Base-by-base conservation (phyloP, 2,888 invertebrate species). In the Zeuzera pyrina region DNA sequence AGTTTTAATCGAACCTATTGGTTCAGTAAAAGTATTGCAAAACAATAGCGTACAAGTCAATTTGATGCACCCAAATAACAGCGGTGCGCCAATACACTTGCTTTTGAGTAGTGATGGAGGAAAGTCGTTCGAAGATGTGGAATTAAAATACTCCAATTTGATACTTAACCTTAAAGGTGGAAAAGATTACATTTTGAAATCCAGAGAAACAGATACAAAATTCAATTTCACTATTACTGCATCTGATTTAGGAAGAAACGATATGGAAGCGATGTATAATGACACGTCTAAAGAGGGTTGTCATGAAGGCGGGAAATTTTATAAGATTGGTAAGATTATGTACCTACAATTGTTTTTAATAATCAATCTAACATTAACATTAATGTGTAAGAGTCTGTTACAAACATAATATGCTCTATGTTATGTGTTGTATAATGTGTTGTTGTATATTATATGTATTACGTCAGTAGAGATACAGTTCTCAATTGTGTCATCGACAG, bases 31-130 rank as follows among this genome's bases (percentile, higher is more conserved):
- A 47, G 79, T 83, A 0, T 58, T 84, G 1, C 73, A 78, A 34
- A 84, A 84, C 39, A 83, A 84, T 39, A 73, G 71, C 1, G 81
- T 83, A 0, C 78, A 81, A 64, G 81, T 84, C 0, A 73, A 77
- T 39, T 47, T 84, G 0, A 76, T 74, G 36, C 73, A 77, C 19
- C 33, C 58, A 15, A 84, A 84, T 37, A 56, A 57, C 14, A 69
- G 61, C 5, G 52, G 66, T 21, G 70, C 74, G 30, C 78, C 79
- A 1, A 63, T 84, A 10, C 77, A 83, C 34, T 46, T 84, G 8
- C 53, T 77, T 2, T 42, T 84, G 0, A 81, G 83, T 37, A 65
- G 54, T 16, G 72, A 84, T 35, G 78, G 73, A 3, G 84, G 83
- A 13, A 57, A 52, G 24, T 54, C 66, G 1, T 83, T 70, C 39